phyloP scores from a whole-genome alignment of 2,888 invertebrate genomes.

The Drosophila conformis region DNA sequence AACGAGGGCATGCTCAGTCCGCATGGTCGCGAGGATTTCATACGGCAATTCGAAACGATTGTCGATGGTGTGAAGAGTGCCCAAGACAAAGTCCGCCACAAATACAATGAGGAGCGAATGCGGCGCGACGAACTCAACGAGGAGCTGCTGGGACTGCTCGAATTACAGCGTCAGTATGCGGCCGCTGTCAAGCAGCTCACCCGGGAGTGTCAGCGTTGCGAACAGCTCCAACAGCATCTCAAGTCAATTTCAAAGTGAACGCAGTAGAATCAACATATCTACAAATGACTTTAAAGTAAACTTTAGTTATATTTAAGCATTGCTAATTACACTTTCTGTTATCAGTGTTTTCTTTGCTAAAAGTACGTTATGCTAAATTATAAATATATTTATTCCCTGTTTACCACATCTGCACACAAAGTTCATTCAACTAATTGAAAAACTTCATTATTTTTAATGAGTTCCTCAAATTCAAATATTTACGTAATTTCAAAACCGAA shows the following conservation, averaged over 20 bases:
- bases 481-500: background rate
- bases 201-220: conserved; percentile 90
- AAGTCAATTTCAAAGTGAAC: conserved; percentile 80
- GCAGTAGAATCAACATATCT: conserved; percentile 2
- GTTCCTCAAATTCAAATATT: background rate
- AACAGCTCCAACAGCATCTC: conserved; percentile 85
- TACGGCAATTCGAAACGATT: conserved; percentile 95
- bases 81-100: conserved; percentile 90
- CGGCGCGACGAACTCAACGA: conserved; percentile 89
- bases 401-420: background rate
- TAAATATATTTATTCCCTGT: conserved; percentile 6
- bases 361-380: background rate
- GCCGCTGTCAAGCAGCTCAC: conserved; percentile 91
- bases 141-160: conserved; percentile 87
- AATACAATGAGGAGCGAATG: conserved; percentile 88
- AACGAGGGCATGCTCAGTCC: conserved; percentile 93
- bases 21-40: conserved; percentile 93
- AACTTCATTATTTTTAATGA: background rate
- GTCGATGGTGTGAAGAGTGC: conserved; percentile 95
- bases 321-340: background rate
- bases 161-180: conserved; percentile 91
- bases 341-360: background rate
- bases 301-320: background rate
- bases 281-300: conserved; percentile 1
- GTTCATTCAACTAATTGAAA: background rate